These are phyloP conservation scores for Zootermopsis nevadensis DNA, from an alignment of 2,888 invertebrate genomes.

Conservation along the genomic window DNA sequence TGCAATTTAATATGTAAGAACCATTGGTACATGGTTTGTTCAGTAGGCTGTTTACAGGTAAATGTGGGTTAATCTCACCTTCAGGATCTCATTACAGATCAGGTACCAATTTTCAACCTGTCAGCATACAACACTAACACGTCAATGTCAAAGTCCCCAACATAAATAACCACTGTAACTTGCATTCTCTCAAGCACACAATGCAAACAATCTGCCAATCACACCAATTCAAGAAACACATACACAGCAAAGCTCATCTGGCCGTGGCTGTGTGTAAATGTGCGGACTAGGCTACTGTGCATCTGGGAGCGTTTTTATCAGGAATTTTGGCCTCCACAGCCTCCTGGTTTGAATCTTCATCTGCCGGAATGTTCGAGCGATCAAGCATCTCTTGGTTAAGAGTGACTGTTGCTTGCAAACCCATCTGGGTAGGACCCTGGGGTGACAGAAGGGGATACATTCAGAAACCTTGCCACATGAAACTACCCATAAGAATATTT, in stretches of 20 bases:
- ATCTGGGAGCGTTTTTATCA: constrained; percentile 40
- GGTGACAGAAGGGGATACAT: constrained; percentile 56
- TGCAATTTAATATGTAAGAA: constrained; percentile 20
- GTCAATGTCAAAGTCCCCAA: background rate
- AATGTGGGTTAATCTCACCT: constrained; percentile 33
- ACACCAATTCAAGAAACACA: constrained; percentile 18
- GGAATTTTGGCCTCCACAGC: constrained; percentile 48
- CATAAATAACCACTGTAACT: background rate
- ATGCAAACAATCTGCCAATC: constrained; percentile 12
- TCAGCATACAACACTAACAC: constrained; percentile 11
- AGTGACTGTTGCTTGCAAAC: constrained; percentile 54
- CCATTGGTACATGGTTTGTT: constrained; percentile 32
- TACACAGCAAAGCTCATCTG: constrained; percentile 38
- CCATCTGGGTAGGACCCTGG: constrained; percentile 55
- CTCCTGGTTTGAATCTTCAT: constrained; percentile 51
- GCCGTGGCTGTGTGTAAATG: constrained; percentile 43
- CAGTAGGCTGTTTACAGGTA: constrained; percentile 6
- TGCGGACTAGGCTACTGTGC: constrained; percentile 44
- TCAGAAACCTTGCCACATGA: constrained; percentile 52
- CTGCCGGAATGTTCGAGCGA: constrained; percentile 48
- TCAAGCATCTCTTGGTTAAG: constrained; percentile 52
- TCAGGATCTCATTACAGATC: constrained; percentile 19
- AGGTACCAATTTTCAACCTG: constrained; percentile 21
- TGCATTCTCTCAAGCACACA: constrained; percentile 11
- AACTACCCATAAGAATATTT: constrained; percentile 12